phyloP scores from a whole-genome alignment of 1,140 invertebrate genomes.

The Drosophila quadrilineata region DNA sequence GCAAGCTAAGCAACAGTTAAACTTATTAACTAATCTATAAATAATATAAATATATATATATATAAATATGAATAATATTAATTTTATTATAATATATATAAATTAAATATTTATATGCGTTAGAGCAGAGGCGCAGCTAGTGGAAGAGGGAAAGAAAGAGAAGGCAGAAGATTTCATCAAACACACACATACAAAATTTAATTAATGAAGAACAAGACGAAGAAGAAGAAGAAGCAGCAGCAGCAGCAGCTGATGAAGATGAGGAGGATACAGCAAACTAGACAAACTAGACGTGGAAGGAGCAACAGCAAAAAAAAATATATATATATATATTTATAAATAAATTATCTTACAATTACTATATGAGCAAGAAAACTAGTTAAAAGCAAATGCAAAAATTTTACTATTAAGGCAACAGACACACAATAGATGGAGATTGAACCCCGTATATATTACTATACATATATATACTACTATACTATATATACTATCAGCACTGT shows the following conservation, averaged over 20 bases:
- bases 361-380: conserved; percentile 46
- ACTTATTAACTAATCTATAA: conserved; percentile 52
- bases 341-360: conserved; percentile 59
- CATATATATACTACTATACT: not conserved
- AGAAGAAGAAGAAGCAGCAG: conserved; percentile 28
- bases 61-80: conserved; percentile 55
- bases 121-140: conserved; percentile 25
- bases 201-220: conserved; percentile 32
- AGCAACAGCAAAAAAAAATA: conserved; percentile 50
- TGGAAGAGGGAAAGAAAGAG: conserved; percentile 48
- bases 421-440: conserved; percentile 16
- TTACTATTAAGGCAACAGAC: conserved; percentile 37
- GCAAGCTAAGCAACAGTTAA: conserved; percentile 52
- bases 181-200: conserved; percentile 61
- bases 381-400: conserved; percentile 51
- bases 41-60: conserved; percentile 57
- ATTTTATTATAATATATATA: conserved; percentile 75
- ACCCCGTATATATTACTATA: conserved; percentile 28
- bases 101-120: conserved; percentile 77
- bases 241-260: conserved; percentile 21
- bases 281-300: too few relatives aligned
- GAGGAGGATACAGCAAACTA: conserved; percentile 37
- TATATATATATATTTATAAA: conserved; percentile 62
- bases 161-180: conserved; percentile 72
- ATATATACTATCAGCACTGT: conserved; percentile 2